A percentile compares a stretch with the other conserved stretches of the same genome.
Evolutionary conservation across 2,113 vertebrate species (phyloP).

Genomic region (Platanista minor): DNA sequence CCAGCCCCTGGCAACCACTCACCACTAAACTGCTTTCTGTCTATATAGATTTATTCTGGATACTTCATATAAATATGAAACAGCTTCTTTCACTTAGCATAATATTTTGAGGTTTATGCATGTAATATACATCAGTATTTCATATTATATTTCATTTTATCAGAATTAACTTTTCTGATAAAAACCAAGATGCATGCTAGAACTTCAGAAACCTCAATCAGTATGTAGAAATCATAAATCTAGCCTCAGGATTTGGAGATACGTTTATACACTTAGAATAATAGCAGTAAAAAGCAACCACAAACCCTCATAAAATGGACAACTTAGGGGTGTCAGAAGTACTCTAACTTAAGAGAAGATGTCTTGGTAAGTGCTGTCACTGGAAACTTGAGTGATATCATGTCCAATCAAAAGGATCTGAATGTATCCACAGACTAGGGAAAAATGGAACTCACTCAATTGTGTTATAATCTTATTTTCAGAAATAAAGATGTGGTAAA

Average conservation of each 20-base stretch:
- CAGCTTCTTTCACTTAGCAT: neutral
- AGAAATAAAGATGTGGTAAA: conserved; percentile 8
- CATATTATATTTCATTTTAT: neutral
- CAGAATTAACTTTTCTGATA: neutral
- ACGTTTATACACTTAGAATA: neutral
- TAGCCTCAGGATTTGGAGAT: neutral
- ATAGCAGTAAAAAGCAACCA: neutral
- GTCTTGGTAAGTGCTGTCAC: neutral
- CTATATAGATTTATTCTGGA: neutral
- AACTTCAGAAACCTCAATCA: neutral
- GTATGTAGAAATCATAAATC: neutral
- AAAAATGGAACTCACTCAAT: neutral
- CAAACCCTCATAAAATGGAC: neutral
- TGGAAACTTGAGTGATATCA: neutral
- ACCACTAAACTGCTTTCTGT: neutral
- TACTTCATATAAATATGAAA: neutral
- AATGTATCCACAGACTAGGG: neutral
- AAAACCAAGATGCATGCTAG: neutral
- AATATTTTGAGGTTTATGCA: neutral
- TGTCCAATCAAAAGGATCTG: neutral
- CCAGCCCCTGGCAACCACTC: neutral
- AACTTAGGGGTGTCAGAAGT: neutral
- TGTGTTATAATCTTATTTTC: conserved; percentile 11
- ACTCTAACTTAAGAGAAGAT: neutral
- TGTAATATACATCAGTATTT: neutral